phyloP scores from a whole-genome alignment of 2,113 vertebrate species.

The Myiopsitta monachus region DNA sequence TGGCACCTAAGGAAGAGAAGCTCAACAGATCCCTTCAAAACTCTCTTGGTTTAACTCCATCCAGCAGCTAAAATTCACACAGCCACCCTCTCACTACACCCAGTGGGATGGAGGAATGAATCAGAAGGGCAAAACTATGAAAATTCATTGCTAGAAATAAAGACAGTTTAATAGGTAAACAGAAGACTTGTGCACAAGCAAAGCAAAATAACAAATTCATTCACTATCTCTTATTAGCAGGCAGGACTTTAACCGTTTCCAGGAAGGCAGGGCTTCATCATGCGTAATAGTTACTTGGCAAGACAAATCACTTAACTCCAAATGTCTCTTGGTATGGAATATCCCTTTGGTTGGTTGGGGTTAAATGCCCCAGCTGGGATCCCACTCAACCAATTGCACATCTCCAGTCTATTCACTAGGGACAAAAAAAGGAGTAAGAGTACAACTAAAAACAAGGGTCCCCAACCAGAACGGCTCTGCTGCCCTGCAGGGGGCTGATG shows the following conservation, averaged over 20 bases:
- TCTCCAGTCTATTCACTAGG: background rate
- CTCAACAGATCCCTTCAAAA: background rate
- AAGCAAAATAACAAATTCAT: background rate
- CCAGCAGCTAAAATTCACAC: background rate
- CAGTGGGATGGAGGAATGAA: background rate
- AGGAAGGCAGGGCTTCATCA: background rate
- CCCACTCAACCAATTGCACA: background rate
- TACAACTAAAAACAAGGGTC: no score
- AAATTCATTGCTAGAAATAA: background rate
- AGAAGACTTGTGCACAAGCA: background rate
- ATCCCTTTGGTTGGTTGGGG: background rate
- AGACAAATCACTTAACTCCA: background rate
- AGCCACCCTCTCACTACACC: rapidly evolving
- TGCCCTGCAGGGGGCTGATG: no score
- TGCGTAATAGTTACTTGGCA: background rate
- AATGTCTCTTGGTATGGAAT: background rate
- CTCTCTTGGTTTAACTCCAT: background rate
- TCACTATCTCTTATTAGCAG: background rate
- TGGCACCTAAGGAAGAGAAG: rapidly evolving
- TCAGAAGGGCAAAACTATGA: background rate
- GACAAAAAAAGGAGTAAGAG: no score
- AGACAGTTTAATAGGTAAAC: background rate
- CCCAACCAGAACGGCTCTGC: no score
- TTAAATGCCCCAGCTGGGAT: background rate
- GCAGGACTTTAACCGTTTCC: background rate